Evolutionary conservation across 2,888 invertebrate genomes (phyloP), one percentile per base, ranked within the genome.

Genomic region (Lasioglossum pauxillum): DNA sequence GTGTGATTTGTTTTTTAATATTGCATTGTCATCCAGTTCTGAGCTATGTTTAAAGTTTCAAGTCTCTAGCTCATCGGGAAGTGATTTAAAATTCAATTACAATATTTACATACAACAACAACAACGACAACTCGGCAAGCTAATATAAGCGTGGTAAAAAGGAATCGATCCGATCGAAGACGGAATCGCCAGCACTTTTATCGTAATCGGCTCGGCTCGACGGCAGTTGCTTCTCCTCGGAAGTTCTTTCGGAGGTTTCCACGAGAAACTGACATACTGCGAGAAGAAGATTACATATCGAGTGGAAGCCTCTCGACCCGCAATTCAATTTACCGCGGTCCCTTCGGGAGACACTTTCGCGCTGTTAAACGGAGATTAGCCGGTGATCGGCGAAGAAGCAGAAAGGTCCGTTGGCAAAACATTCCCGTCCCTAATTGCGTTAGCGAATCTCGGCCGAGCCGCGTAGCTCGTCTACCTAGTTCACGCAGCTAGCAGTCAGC

Each of bases 401-500:
- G 53, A 44, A n/a, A 69, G 53, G 27, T 23, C 35, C 35, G 35
- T 10, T 10, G 19, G 31, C 35, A n/a, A 64, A 84, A 82, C 81
- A 89, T 88, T 82, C 78, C 49, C 69, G 78, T 31, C n/a, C 79
- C 72, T 87, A 85, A 86, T 80, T 73, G 82, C 83, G 67, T 71
- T 80, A 85, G 85, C 84, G 88, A 88, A 82, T 76, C 76, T 71
- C 78, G 44, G 44, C 53, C 53, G 23, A 5, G 57, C 49, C 49
- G 53, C 8, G 3, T 53, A 23, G 23, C 44, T 72, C 79, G 83
- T 27, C 78, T 82, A 76, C 85, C 77, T 82, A 78, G 67, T 86
- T 90, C 84, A 88, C 87, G 82, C 87, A 76, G 82, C 87, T 84
- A 78, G 41, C 75, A 75, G 53, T 53, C 8, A 23, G 53, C 80